phyloP scores from a whole-genome alignment of 2,888 invertebrate species.

The Chloroclystis v-ata region DNA sequence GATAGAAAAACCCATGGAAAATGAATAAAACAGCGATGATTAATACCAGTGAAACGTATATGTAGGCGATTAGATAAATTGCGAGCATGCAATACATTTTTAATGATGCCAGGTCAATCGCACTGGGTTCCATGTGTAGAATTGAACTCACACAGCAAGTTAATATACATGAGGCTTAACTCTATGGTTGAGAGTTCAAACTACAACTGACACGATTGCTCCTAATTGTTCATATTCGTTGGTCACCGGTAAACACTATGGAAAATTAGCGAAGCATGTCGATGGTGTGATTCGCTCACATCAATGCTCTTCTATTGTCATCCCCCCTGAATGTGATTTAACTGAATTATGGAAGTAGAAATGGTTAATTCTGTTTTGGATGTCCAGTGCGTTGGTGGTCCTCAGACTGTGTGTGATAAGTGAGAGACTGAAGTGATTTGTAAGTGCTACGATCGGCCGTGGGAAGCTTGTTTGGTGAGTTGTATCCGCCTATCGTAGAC shows the following conservation, averaged over 20 bases:
- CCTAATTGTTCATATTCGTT: slow-evolving; percentile 50
- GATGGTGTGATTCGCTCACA: slow-evolving; percentile 77
- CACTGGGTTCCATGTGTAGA: slow-evolving; percentile 27
- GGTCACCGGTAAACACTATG: slow-evolving; percentile 62
- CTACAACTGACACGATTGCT: slow-evolving; percentile 10
- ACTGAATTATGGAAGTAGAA: slow-evolving; percentile 74
- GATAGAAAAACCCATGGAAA: too few species aligned
- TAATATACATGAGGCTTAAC: background rate
- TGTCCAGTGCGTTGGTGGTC: slow-evolving; percentile 54
- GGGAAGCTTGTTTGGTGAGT: slow-evolving; percentile 58
- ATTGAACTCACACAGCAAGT: slow-evolving; percentile 23
- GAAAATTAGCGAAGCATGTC: slow-evolving; percentile 72
- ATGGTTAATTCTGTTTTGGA: slow-evolving; percentile 69
- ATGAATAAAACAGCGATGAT: background rate
- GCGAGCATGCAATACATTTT: slow-evolving; percentile 16
- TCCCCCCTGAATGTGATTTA: slow-evolving; percentile 74
- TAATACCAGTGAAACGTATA: slow-evolving; percentile 5
- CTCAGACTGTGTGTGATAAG: slow-evolving; percentile 42
- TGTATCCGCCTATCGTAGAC: slow-evolving; percentile 16
- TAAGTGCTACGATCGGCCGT: slow-evolving; percentile 52
- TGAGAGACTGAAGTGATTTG: slow-evolving; percentile 42
- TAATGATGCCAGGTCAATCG: slow-evolving; percentile 30
- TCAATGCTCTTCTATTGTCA: slow-evolving; percentile 73
- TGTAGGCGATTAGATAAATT: slow-evolving; percentile 12
- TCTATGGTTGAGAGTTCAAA: slow-evolving; percentile 14